Base-by-base conservation (phyloP, 2,888 invertebrate genomes). In the Cybosia mesomella region DNA sequence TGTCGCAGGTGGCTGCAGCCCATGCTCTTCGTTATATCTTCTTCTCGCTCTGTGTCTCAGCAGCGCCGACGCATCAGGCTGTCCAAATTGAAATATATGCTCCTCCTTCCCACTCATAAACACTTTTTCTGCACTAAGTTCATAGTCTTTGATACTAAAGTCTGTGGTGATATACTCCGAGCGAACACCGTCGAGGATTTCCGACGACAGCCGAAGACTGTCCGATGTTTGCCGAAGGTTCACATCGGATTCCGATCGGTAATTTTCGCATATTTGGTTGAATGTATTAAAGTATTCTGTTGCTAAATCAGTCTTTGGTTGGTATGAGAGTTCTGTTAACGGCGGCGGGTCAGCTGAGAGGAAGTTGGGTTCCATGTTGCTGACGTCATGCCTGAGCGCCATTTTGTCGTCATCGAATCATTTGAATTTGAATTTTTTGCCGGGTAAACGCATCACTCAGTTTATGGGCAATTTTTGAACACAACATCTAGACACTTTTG, bases 331-430 rank as follows among this genome's bases (percentile, higher is more conserved):
- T 18, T 86, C 86, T 2, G 87, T 93, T 90, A 90, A 95, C 89
- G 90, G 97, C 87, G 92, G 96, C 84, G 95, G 96, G 94, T 87
- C 96, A 88, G 92, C 97, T 91, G 89, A 91, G 77, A 92, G 95
- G 91, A 94, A 95, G 72, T 77, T 85, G 1, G 92, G 82, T 81
- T 96, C 95, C 91, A 95, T 95, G 72, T 73, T 84, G n/a, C 76
- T 73, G 72, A 88, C 85, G 85, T 94, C 90, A 86, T 92, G 90
- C 70, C 93, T 86, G 64, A 92, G 73, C 24, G 92, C 90, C 94
- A 94, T 93, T 64, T 66, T 83, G 70, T 54, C 58, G 70, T 80
- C 74, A 78, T 77, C 71, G 75, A 77, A 77, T 84, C 78, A 88
- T 87, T 89, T 92, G 83, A 90, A 91, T 83, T 91, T 92, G 79